These are phyloP conservation scores for Timema cristinae DNA, from an alignment of 2,888 invertebrate species.

Conservation along the genomic window DNA sequence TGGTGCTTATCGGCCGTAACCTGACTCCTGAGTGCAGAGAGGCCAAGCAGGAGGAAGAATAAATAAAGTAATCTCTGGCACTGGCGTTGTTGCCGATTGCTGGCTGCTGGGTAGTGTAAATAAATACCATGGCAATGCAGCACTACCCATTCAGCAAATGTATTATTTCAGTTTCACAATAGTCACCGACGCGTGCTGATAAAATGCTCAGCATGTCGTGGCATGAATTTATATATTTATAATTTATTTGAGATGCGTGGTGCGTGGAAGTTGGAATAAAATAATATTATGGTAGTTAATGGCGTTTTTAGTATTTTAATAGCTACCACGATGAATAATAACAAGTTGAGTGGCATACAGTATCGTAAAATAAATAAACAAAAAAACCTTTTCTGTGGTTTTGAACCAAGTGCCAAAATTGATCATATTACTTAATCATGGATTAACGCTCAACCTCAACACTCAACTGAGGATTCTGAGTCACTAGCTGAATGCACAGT, in stretches of 20 bases:
- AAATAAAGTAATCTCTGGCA: background rate
- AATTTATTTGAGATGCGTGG: too few species aligned
- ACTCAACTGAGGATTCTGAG: too few species aligned
- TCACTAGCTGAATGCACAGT: too few species aligned
- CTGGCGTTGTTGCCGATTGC: background rate
- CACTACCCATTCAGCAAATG: background rate
- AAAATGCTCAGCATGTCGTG: background rate
- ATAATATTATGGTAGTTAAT: background rate
- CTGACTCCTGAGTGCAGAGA: conserved; percentile 1
- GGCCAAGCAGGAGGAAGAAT: background rate
- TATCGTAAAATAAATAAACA: too few species aligned
- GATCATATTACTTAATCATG: too few species aligned
- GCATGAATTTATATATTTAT: background rate
- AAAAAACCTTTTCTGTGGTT: too few species aligned
- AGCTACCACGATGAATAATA: conserved; percentile 2
- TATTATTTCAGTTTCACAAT: background rate
- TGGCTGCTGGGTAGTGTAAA: background rate
- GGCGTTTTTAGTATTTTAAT: background rate
- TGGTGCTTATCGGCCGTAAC: background rate
- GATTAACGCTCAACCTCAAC: too few species aligned
- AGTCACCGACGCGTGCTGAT: background rate
- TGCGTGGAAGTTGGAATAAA: background rate
- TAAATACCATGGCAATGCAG: background rate
- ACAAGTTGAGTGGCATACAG: background rate
- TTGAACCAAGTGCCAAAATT: too few species aligned